These are phyloP conservation scores for Rotaria magnacalcarata DNA, from an alignment of 2,888 invertebrate species.

Conservation along the genomic window DNA sequence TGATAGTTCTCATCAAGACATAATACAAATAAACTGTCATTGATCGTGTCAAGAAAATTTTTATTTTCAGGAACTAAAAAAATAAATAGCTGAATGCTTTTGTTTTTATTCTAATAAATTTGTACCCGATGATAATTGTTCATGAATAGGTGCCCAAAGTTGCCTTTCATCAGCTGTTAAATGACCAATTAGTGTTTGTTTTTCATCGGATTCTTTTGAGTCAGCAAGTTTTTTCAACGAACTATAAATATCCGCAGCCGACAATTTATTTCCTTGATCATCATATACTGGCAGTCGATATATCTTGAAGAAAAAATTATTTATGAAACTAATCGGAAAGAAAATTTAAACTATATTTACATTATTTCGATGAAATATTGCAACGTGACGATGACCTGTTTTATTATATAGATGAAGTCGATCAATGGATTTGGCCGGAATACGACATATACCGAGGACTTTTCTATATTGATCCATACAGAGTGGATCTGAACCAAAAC, in stretches of 20 bases:
- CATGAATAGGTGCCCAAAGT: slow-evolving; percentile 38
- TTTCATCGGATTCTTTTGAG: slow-evolving; percentile 10
- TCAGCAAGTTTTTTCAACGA: slow-evolving; percentile 39
- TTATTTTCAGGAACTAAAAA: slow-evolving; percentile 38
- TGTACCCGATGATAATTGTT: slow-evolving; percentile 36
- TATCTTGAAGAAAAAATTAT: slow-evolving; percentile 28
- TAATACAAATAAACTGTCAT: slow-evolving; percentile 42
- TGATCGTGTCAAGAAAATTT: slow-evolving; percentile 41
- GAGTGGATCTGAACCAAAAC: slow-evolving; percentile 19
- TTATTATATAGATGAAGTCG: neutral
- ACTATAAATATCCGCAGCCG: slow-evolving; percentile 13
- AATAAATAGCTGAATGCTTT: neutral
- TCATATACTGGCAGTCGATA: slow-evolving; percentile 40
- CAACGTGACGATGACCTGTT: neutral
- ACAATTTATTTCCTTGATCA: slow-evolving; percentile 25
- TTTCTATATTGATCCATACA: slow-evolving; percentile 46
- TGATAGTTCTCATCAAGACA: slow-evolving; percentile 36
- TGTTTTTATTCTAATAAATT: neutral
- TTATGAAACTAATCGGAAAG: neutral
- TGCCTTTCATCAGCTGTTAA: slow-evolving; percentile 43
- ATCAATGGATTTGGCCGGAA: slow-evolving; percentile 36
- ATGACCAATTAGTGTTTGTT: slow-evolving; percentile 31
- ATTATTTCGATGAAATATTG: slow-evolving; percentile 39
- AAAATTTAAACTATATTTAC: neutral
- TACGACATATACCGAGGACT: slow-evolving; percentile 39